These are phyloP conservation scores for Pararge aegeria DNA, from an alignment of 1,140 invertebrate genomes.

Conservation along the genomic window DNA sequence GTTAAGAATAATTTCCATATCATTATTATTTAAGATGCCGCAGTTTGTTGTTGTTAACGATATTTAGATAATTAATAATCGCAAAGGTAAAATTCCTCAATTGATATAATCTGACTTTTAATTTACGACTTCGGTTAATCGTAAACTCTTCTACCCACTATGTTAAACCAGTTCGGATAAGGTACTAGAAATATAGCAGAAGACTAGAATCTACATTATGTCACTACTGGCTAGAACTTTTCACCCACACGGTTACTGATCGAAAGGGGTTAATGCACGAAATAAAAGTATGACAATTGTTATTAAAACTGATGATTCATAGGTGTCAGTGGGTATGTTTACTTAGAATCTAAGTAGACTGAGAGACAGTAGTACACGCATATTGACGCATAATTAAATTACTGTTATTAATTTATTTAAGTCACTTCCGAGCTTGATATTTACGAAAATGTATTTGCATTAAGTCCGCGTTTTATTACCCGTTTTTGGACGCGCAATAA, in stretches of 20 bases:
- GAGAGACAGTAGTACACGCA: not conserved
- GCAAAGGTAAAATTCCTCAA: not conserved
- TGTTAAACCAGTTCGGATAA: conserved; percentile 12
- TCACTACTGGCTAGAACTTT: conserved; percentile 9
- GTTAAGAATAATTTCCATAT: too few species aligned
- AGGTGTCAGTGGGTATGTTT: conserved; percentile 31
- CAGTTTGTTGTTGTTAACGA: too few species aligned
- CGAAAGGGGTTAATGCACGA: conserved; percentile 17
- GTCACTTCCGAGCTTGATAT: too few species aligned
- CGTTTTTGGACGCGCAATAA: too few species aligned
- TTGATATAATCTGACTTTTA: not conserved
- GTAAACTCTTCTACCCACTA: conserved; percentile 5
- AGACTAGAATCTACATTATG: conserved; percentile 12
- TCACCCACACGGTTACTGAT: conserved; percentile 21
- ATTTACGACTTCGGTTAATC: not conserved
- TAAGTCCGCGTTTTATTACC: too few species aligned
- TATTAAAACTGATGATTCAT: conserved; percentile 49
- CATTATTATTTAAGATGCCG: too few species aligned
- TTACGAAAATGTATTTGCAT: too few species aligned
- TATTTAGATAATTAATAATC: too few species aligned
- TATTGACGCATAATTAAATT: not conserved
- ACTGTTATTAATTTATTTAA: too few species aligned
- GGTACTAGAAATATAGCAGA: conserved; percentile 11
- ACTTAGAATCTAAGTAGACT: conserved; percentile 5
- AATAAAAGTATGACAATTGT: conserved; percentile 32